These are phyloP conservation scores for Salmo trutta DNA, from an alignment of 2,797 vertebrate species.

Conservation along the genomic window DNA sequence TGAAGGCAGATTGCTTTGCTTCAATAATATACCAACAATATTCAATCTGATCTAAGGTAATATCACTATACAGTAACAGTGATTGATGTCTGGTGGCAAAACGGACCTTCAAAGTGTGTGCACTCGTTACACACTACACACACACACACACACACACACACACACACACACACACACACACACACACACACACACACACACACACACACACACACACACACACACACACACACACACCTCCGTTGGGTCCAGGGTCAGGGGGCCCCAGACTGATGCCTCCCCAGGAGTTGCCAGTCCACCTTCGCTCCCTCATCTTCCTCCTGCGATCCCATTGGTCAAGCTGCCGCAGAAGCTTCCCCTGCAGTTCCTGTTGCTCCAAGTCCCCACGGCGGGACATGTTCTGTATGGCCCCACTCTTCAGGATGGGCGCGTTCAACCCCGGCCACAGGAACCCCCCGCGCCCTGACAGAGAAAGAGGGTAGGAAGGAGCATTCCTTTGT, in stretches of 20 bases:
- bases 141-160: background rate
- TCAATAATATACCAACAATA: too few relatives aligned
- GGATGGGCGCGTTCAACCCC: slow-evolving; percentile 84
- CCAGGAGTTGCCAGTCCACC: slow-evolving; percentile 90
- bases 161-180: background rate
- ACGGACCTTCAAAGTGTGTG: background rate
- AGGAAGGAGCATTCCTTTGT: background rate
- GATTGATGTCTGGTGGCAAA: too few relatives aligned
- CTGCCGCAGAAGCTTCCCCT: slow-evolving; percentile 73
- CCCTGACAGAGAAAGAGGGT: slow-evolving; percentile 67
- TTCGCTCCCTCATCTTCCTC: slow-evolving; percentile 83
- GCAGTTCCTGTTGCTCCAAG: slow-evolving; percentile 77
- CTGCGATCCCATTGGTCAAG: slow-evolving; percentile 85
- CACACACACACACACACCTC: slow-evolving; percentile 70
- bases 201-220: background rate
- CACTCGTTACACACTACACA: background rate
- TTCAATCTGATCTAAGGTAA: too few relatives aligned
- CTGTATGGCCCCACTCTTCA: slow-evolving; percentile 73
- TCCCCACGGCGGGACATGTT: slow-evolving; percentile 71
- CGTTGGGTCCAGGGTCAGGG: slow-evolving; percentile 88
- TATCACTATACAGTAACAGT: background rate
- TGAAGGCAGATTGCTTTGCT: too few relatives aligned
- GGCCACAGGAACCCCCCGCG: slow-evolving; percentile 91
- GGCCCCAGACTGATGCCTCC: slow-evolving; percentile 87
- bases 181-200: background rate